Percentiles rank a stretch among this genome's conserved stretches.
Evolutionary conservation across 23 tunicate genomes (phyloP).

Genomic region (Trididemnum miniatum): DNA sequence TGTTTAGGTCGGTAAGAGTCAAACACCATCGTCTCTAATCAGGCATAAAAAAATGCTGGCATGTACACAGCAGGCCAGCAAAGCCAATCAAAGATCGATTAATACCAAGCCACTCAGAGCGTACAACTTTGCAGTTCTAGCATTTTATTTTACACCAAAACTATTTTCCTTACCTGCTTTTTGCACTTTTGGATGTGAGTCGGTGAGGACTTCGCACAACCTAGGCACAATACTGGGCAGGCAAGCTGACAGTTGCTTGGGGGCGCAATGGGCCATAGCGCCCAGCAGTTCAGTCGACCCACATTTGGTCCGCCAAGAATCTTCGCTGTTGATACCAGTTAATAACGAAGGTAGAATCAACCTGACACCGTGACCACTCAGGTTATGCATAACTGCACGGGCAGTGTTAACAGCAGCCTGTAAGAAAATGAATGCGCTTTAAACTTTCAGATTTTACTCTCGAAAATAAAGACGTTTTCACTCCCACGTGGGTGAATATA

Average conservation of each 20-base stretch:
- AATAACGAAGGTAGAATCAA: conserved; percentile 92
- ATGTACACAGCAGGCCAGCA: no score
- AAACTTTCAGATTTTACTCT: no score
- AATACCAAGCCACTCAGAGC: no score
- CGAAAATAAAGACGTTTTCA: background rate
- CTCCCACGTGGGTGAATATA: no score
- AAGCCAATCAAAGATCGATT: no score
- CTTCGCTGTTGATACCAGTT: conserved; percentile 69
- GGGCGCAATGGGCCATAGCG: conserved; percentile 97
- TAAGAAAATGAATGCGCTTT: background rate
- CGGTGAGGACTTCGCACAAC: conserved; percentile 88
- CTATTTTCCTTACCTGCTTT: conserved; percentile 71
- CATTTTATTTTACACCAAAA: no score
- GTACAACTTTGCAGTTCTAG: no score
- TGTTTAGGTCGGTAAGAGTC: no score
- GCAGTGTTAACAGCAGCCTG: conserved; percentile 98
- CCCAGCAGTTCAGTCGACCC: conserved; percentile 97
- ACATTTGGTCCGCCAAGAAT: conserved; percentile 95
- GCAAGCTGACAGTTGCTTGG: conserved; percentile 89
- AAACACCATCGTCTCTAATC: no score
- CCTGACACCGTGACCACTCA: conserved; percentile 95
- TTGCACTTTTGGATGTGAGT: conserved; percentile 95
- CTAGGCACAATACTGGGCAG: conserved; percentile 91
- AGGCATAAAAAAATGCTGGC: no score
- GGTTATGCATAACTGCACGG: conserved; percentile 77